A percentile compares a stretch with the other conserved stretches of the same genome.
Conservation (phyloP, 2,797 vertebrate genomes). For the Adelosebastes latens region DNA sequence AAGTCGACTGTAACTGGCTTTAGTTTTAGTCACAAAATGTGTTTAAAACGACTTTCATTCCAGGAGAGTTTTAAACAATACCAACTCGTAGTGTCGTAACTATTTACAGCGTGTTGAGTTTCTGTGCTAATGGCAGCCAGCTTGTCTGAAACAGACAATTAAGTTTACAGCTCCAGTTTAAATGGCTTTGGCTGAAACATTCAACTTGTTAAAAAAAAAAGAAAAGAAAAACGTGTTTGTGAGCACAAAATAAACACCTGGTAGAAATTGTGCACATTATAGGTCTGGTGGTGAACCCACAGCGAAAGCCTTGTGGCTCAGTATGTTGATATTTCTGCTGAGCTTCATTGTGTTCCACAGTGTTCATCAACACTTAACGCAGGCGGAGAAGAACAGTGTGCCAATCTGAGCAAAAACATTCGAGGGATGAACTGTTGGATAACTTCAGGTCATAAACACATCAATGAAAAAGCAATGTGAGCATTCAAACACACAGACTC, state of each 20-base stretch:
- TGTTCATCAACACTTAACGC: constrained; percentile 6
- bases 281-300: not conserved
- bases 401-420: not conserved
- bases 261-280: not conserved
- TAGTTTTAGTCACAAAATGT: not conserved
- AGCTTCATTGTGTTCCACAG: constrained; percentile 13
- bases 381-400: not conserved
- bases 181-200: not conserved
- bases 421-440: not conserved
- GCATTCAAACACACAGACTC: not conserved
- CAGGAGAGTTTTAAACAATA: not conserved
- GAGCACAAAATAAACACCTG: constrained; percentile 24
- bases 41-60: not conserved
- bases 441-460: not conserved
- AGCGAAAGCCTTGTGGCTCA: not conserved
- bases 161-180: constrained; percentile 37
- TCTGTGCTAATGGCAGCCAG: constrained; percentile 2
- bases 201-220: not conserved
- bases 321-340: constrained; percentile 19
- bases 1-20: not conserved
- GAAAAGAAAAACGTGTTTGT: not conserved
- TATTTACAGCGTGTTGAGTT: constrained; percentile 11
- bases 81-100: not conserved
- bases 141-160: constrained; percentile 12
- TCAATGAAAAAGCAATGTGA: not conserved